phyloP scores from a whole-genome alignment of 2,888 invertebrate species.

The Drosophila birchii region DNA sequence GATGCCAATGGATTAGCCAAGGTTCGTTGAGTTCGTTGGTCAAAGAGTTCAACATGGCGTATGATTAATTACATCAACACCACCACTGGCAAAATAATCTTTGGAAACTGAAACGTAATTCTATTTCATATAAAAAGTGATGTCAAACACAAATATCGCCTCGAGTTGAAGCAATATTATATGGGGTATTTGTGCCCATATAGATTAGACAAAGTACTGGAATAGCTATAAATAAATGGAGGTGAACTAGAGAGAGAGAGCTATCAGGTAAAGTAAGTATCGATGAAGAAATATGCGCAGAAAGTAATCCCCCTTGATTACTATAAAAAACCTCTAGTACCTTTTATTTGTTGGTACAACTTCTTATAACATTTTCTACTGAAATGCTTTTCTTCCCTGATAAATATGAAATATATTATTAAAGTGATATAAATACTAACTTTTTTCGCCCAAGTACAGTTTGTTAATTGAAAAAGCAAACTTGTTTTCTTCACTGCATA shows the following conservation, averaged over 20 bases:
- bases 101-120: not conserved
- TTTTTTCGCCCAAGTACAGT: not conserved
- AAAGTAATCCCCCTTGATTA: not conserved
- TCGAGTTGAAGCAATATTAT: constrained; percentile 1
- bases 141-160: constrained; percentile 1
- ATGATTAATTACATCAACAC: constrained; percentile 26
- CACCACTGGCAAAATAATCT: constrained; percentile 1
- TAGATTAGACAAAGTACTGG: constrained; percentile 17
- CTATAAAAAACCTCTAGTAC: not conserved
- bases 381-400: not conserved
- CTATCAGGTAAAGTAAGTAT: constrained; percentile 2
- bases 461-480: constrained; percentile 6
- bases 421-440: not conserved
- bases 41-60: constrained; percentile 30
- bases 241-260: not conserved
- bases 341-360: no score
- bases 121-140: constrained; percentile 5
- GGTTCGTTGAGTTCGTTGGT: constrained; percentile 31
- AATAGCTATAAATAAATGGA: constrained; percentile 21
- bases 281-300: not conserved
- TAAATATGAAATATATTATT: not conserved
- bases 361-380: not conserved
- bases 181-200: constrained; percentile 8
- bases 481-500: not conserved
- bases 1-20: constrained; percentile 27